These are phyloP conservation scores for Parnassius smintheus DNA, from an alignment of 2,888 invertebrate genomes.

Conservation along the genomic window DNA sequence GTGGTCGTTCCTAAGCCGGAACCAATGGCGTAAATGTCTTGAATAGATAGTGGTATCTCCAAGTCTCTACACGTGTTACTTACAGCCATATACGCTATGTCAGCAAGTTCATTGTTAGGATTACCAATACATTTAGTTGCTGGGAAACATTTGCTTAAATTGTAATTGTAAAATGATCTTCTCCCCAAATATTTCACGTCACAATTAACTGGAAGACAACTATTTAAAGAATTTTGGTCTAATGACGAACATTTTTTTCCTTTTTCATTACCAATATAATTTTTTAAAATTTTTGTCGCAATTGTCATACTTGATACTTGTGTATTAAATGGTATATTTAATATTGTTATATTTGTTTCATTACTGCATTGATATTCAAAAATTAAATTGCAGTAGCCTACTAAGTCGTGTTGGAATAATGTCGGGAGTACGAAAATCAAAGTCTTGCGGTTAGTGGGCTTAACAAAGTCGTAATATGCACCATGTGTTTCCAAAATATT, in stretches of 20 bases:
- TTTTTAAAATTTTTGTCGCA: slow-evolving; percentile 33
- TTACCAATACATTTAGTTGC: slow-evolving; percentile 46
- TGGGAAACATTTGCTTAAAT: slow-evolving; percentile 43
- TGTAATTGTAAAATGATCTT: slow-evolving; percentile 47
- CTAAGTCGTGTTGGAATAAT: slow-evolving; percentile 52
- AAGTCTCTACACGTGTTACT: slow-evolving; percentile 58
- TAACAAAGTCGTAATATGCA: slow-evolving; percentile 35
- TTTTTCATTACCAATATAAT: slow-evolving; percentile 38
- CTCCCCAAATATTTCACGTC: slow-evolving; percentile 57
- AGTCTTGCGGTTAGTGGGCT: slow-evolving; percentile 48
- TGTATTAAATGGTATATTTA: slow-evolving; percentile 56
- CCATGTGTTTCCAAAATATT: slow-evolving; percentile 42
- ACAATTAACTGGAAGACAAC: slow-evolving; percentile 57
- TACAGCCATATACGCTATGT: slow-evolving; percentile 50
- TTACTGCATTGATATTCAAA: slow-evolving; percentile 44
- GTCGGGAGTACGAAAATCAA: slow-evolving; percentile 52
- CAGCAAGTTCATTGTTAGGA: slow-evolving; percentile 46
- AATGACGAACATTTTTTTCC: slow-evolving; percentile 42
- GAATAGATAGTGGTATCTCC: slow-evolving; percentile 45
- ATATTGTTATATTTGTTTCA: slow-evolving; percentile 32
- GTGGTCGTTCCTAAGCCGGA: slow-evolving; percentile 46
- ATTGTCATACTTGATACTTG: slow-evolving; percentile 34
- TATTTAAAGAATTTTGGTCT: slow-evolving; percentile 54
- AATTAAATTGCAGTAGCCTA: slow-evolving; percentile 53
- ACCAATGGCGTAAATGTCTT: slow-evolving; percentile 57